Percentiles rank a stretch among this genome's conserved stretches.
Conservation (phyloP, 2,113 vertebrate genomes). For the Lophochroa leadbeateri region DNA sequence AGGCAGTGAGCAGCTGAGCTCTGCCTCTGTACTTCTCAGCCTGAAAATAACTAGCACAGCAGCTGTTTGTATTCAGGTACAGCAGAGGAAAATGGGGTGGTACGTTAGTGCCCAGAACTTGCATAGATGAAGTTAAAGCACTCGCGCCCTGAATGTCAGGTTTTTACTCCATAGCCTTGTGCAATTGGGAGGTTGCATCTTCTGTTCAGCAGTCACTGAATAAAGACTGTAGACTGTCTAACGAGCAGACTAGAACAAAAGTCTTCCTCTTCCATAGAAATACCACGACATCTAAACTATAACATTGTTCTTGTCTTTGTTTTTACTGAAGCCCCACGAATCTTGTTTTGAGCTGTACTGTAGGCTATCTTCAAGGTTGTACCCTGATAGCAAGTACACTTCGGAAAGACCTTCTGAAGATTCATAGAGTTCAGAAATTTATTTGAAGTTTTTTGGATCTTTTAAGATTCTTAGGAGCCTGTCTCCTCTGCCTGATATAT, state of each 20-base stretch:
- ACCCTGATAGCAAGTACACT: neutral
- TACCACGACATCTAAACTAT: neutral
- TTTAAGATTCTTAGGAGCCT: neutral
- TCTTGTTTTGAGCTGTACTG: neutral
- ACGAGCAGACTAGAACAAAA: neutral
- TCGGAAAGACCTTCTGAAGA: neutral
- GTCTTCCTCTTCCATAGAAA: neutral
- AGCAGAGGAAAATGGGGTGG: neutral
- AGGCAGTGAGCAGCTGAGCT: slow-evolving; percentile 42
- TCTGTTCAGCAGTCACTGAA: neutral
- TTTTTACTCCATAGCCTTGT: neutral
- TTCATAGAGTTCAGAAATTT: neutral
- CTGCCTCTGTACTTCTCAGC: neutral
- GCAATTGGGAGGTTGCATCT: neutral
- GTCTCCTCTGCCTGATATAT: neutral
- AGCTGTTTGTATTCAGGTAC: neutral
- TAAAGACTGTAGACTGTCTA: neutral
- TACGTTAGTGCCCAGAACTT: neutral
- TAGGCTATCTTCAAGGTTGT: neutral
- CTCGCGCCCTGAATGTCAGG: neutral
- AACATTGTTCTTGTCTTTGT: neutral
- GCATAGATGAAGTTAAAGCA: neutral
- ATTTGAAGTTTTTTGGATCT: neutral
- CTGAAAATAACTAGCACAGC: slow-evolving; percentile 12
- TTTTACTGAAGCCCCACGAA: neutral